Evolutionary conservation across 2,113 vertebrate species (phyloP).

Genomic region (Tyrannus savana): DNA sequence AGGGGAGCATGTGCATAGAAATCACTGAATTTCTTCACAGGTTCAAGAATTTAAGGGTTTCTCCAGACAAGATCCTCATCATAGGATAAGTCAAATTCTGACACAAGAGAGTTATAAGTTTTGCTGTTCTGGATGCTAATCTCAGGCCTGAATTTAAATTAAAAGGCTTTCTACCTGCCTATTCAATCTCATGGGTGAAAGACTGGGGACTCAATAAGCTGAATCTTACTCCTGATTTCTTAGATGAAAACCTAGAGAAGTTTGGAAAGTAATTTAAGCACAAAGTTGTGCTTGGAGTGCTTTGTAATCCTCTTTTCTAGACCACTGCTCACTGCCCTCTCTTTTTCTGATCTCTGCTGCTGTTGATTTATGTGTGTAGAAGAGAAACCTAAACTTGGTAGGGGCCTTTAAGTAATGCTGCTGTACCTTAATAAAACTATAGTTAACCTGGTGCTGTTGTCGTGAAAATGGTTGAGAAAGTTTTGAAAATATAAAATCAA

Average conservation of each 20-base stretch:
- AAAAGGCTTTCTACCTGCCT: neutral
- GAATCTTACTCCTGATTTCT: neutral
- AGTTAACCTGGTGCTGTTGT: neutral
- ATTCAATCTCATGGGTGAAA: neutral
- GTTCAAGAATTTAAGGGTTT: neutral
- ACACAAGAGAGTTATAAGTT: neutral
- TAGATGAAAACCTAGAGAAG: neutral
- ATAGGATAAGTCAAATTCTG: neutral
- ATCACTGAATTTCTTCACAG: neutral
- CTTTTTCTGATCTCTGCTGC: neutral
- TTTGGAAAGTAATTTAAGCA: neutral
- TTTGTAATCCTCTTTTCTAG: neutral
- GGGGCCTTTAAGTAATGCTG: neutral
- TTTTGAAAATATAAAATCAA: conserved; percentile 46
- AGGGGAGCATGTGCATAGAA: neutral
- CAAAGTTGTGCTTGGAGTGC: neutral
- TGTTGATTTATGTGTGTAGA: neutral
- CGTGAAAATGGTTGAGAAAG: neutral
- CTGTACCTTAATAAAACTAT: neutral
- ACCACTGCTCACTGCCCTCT: neutral
- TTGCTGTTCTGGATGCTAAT: neutral
- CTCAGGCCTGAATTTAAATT: neutral
- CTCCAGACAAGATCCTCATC: neutral
- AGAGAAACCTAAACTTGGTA: neutral
- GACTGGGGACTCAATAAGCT: neutral